A percentile compares a stretch with the other conserved stretches of the same genome.
These are phyloP conservation scores for Poecilia wingei DNA, from an alignment of 2,797 vertebrate species.

Conservation along the genomic window DNA sequence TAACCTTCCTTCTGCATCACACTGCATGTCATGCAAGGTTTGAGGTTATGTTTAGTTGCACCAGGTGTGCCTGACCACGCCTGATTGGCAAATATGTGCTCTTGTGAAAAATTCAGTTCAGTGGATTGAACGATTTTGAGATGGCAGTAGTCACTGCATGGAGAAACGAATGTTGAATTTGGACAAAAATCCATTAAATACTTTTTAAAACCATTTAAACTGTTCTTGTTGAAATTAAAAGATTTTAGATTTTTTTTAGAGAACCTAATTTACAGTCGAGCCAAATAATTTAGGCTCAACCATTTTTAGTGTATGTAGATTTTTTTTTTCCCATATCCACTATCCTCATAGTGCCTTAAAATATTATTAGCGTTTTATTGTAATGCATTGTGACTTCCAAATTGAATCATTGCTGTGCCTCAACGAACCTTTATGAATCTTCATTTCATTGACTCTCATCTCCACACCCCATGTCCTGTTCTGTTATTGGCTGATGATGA, in stretches of 20 bases:
- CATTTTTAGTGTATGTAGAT: not conserved
- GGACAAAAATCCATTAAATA: not conserved
- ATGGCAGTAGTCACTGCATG: not conserved
- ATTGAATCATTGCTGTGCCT: not conserved
- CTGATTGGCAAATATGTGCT: not conserved
- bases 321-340: not conserved
- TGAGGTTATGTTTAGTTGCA: not conserved
- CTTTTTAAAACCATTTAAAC: not conserved
- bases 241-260: not conserved
- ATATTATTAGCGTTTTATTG: not conserved
- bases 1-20: not conserved
- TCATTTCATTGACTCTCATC: conserved; percentile 32
- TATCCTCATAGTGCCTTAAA: not conserved
- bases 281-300: not conserved
- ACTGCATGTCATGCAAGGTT: no score
- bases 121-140: not conserved
- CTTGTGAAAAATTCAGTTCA: not conserved
- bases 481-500: conserved; percentile 47
- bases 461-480: conserved; percentile 4
- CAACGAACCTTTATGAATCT: conserved; percentile 19
- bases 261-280: not conserved
- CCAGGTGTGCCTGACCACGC: not conserved
- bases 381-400: not conserved
- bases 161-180: not conserved
- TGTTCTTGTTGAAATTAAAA: not conserved